These are phyloP conservation scores for Oryzias curvinotus DNA, from an alignment of 2,113 vertebrate species.

Conservation along the genomic window DNA sequence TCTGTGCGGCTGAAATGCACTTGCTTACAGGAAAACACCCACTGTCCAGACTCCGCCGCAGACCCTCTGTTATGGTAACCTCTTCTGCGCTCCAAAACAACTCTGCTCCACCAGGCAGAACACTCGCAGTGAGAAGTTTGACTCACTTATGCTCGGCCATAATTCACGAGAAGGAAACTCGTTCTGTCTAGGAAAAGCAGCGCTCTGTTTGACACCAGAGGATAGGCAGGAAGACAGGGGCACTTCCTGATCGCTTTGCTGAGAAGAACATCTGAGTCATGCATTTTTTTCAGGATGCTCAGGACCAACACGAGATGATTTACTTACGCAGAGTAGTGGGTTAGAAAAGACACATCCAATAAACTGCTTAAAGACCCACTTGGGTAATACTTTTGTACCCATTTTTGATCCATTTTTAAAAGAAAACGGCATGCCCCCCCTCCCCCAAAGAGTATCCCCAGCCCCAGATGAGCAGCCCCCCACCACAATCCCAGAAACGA, in stretches of 20 bases:
- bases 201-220: slow-evolving; percentile 40
- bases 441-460: too few relatives aligned
- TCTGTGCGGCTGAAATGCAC: slow-evolving; percentile 25
- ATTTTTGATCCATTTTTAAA: too few relatives aligned
- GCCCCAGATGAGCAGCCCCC: too few relatives aligned
- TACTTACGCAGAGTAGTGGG: too few relatives aligned
- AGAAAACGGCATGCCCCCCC: too few relatives aligned
- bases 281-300: too few relatives aligned
- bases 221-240: slow-evolving; percentile 55
- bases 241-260: slow-evolving; percentile 51
- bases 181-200: slow-evolving; percentile 47
- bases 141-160: slow-evolving; percentile 20
- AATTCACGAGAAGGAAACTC: slow-evolving; percentile 55
- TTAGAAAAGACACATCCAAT: too few relatives aligned
- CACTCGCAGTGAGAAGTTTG: slow-evolving; percentile 49
- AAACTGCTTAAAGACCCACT: too few relatives aligned
- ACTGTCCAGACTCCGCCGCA: slow-evolving; percentile 24
- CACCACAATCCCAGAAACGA: too few relatives aligned
- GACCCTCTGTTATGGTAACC: slow-evolving; percentile 69
- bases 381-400: too few relatives aligned
- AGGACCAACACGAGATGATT: too few relatives aligned
- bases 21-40: slow-evolving; percentile 58
- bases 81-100: slow-evolving; percentile 64
- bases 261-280: too few relatives aligned
- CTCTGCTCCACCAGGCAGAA: slow-evolving; percentile 47